Base-by-base conservation (phyloP, 2,113 vertebrate genomes). In the Cyprinodon tularosa region DNA sequence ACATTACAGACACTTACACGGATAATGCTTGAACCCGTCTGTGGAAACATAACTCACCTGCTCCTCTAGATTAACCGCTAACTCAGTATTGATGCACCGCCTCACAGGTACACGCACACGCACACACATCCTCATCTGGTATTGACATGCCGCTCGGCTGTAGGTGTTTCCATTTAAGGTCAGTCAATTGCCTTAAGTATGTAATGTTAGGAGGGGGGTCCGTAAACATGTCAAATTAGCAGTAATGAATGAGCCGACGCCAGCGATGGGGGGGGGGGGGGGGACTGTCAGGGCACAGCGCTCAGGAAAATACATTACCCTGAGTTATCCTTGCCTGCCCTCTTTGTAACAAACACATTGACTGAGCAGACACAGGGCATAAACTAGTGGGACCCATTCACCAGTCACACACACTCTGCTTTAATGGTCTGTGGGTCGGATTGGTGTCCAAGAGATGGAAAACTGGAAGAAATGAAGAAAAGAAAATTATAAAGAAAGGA, bases 221-320 rank as follows among this genome's bases (percentile, higher is more conserved):
- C 76, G 90, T 93, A 93, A 93, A 93, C 92, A 93, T 93, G 92
- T 93, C 92, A 93, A 92, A 91, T 93, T 93, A 93, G 91, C 84
- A 90, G 84, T 92, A 93, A 93, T 92, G 91, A 93, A 93, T 92
- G 89, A 90, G 82, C 90, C 84, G 86, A 80, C 87, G 68, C 60
- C 42, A 62, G 86, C 89, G 85, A 57, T 20, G 50, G 50, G n/a
- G 50, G 14, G 50, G 17, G 50, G n/a, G n/a, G 91, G 83, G 81
- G 82, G 83, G 89, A 84, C 82, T 92, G 92, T 93, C 90, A 86
- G 87, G 87, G 89, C 81, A 82, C 79, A 20, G 80, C 76, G 48
- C 73, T 88, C 90, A 84, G 90, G 86, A 92, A 90, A 91, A 92
- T 93, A 92, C 88, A 93, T 93, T 93, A 93, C 88, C 83, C 86